Percentiles rank a stretch among this genome's conserved stretches.
Evolutionary conservation across 2,113 vertebrate species (phyloP).

Genomic region (Rana temporaria): DNA sequence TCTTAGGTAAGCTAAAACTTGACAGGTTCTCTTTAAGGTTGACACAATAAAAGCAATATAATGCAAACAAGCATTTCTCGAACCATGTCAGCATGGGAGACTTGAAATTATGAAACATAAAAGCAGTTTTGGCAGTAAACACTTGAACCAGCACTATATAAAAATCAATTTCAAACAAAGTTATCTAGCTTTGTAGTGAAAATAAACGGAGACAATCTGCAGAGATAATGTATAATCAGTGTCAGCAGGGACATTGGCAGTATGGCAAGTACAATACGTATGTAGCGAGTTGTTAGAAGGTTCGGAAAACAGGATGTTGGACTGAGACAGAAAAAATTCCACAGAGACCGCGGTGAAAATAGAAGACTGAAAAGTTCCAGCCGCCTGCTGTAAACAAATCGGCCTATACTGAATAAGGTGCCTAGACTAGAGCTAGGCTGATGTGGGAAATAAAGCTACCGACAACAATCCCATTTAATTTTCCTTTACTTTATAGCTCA

Average conservation of each 20-base stretch:
- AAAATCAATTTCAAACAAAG: neutral
- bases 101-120: too few species aligned
- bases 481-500: neutral
- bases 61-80: too few species aligned
- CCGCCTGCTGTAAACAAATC: neutral
- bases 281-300: neutral
- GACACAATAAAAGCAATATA: too few species aligned
- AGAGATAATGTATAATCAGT: neutral
- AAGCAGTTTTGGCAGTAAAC: neutral
- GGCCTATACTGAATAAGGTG: neutral
- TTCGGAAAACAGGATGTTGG: constrained; percentile 7
- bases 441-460: too few species aligned
- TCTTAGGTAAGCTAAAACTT: too few species aligned
- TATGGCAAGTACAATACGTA: neutral
- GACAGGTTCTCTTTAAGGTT: too few species aligned
- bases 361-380: neutral
- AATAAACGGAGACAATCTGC: neutral
- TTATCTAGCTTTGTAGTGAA: neutral
- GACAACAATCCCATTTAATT: too few species aligned
- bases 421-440: too few species aligned
- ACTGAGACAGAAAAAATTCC: neutral
- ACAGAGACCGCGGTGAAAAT: neutral
- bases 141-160: neutral
- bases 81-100: too few species aligned
- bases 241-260: neutral